A percentile compares a stretch with the other conserved stretches of the same genome.
phyloP scores from a whole-genome alignment of 2,113 vertebrate species.

The Embiotoca jacksoni region DNA sequence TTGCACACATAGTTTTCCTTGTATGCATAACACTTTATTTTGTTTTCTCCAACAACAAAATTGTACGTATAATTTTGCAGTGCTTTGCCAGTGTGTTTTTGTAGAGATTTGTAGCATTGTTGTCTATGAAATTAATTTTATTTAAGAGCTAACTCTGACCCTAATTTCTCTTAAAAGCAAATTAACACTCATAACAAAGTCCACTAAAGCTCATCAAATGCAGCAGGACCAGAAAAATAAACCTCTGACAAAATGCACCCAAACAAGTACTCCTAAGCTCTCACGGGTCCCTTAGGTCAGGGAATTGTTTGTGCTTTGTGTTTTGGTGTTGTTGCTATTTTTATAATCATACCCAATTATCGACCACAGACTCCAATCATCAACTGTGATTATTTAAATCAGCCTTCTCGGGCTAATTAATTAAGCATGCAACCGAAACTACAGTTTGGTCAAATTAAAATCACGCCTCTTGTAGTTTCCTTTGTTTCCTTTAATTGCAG shows the following conservation, averaged over 20 bases:
- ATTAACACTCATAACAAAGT: neutral
- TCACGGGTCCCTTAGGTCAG: constrained; percentile 13
- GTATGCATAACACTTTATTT: neutral
- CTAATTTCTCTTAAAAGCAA: neutral
- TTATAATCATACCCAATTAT: constrained; percentile 58
- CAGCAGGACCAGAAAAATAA: neutral
- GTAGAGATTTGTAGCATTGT: too few species aligned
- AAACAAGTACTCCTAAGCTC: neutral
- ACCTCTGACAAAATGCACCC: neutral
- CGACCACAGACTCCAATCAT: constrained; percentile 48
- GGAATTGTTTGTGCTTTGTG: constrained; percentile 71
- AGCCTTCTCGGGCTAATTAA: constrained; percentile 27
- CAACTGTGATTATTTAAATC: constrained; percentile 63
- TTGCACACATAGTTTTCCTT: too few species aligned
- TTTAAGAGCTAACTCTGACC: too few species aligned
- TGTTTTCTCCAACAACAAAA: too few species aligned
- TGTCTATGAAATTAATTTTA: too few species aligned
- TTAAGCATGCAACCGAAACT: constrained; percentile 49
- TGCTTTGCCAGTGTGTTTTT: neutral
- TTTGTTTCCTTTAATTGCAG: constrained; percentile 54
- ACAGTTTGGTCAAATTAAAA: constrained; percentile 43
- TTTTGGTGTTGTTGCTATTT: constrained; percentile 60
- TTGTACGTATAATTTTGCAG: too few species aligned
- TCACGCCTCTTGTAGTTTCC: constrained; percentile 29
- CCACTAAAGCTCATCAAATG: neutral